phyloP scores from a whole-genome alignment of 2,797 vertebrate species.

The Anomalospiza imberbis region DNA sequence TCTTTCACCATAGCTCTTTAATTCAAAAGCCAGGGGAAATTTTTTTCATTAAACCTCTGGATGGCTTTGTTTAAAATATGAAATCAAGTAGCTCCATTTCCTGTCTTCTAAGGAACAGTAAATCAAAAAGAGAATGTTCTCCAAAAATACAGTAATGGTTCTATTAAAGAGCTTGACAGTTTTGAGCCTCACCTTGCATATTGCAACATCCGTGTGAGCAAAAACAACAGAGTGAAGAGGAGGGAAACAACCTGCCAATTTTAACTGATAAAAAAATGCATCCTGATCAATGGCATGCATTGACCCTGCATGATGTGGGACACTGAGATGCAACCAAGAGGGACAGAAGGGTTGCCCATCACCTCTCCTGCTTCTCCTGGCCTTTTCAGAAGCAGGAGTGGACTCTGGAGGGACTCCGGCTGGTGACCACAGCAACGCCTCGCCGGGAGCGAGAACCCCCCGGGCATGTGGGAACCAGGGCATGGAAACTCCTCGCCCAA shows the following conservation, averaged over 20 bases:
- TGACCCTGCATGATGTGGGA: rapidly evolving
- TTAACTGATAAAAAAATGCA: background rate
- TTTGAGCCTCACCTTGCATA: slow-evolving; percentile 64
- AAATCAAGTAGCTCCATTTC: slow-evolving; percentile 72
- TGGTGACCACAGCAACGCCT: background rate
- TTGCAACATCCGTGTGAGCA: slow-evolving; percentile 30
- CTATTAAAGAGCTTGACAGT: slow-evolving; percentile 59
- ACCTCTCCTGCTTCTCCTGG: background rate
- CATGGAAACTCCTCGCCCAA: background rate
- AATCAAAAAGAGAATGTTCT: slow-evolving; percentile 46
- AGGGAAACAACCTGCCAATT: background rate
- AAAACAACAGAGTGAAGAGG: background rate
- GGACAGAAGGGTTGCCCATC: background rate
- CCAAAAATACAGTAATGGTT: slow-evolving; percentile 59
- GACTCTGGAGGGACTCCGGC: background rate
- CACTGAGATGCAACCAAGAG: background rate
- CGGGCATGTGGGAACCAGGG: rapidly evolving
- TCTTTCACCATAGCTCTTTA: slow-evolving; percentile 65
- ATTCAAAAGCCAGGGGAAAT: slow-evolving; percentile 64
- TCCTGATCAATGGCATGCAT: background rate
- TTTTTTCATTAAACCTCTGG: slow-evolving; percentile 69
- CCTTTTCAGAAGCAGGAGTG: background rate
- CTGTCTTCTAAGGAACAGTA: slow-evolving; percentile 67
- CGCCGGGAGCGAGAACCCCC: background rate
- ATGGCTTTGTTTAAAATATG: slow-evolving; percentile 64